These are phyloP conservation scores for Myotis findleyi DNA, from an alignment of 2,797 vertebrate genomes.

Conservation along the genomic window DNA sequence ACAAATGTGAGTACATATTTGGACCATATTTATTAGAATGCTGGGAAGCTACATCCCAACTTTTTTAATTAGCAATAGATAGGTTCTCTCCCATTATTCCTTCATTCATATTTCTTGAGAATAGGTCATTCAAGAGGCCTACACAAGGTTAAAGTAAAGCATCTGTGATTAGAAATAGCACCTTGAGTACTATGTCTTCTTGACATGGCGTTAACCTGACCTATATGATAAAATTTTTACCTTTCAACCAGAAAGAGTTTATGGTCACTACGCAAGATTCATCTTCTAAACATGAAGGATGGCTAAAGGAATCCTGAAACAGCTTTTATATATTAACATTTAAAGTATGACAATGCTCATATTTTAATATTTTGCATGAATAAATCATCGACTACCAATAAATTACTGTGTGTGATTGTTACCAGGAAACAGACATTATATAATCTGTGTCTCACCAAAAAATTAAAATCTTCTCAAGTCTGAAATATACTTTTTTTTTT, in stretches of 20 bases:
- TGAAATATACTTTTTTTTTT: neutral
- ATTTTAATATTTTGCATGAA: constrained; percentile 43
- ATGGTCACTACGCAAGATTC: neutral
- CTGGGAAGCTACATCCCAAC: neutral
- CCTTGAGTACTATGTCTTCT: neutral
- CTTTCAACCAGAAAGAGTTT: neutral
- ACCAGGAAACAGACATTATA: neutral
- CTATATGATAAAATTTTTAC: neutral
- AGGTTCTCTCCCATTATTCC: neutral
- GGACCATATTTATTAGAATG: neutral
- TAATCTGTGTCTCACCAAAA: neutral
- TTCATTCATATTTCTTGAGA: constrained; percentile 4
- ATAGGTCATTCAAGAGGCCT: neutral
- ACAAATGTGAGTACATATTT: neutral
- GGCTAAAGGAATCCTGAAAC: constrained; percentile 6
- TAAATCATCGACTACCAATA: constrained; percentile 36
- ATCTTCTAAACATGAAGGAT: constrained; percentile 19
- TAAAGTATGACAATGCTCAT: neutral
- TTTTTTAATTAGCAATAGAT: neutral
- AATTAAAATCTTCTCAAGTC: neutral
- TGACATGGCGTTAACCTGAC: neutral
- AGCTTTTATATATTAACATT: constrained; percentile 14
- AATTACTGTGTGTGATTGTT: neutral
- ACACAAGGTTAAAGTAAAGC: neutral
- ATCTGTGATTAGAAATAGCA: neutral